Base-by-base conservation (phyloP, 1,140 invertebrate species). In the Cryptotermes secundus region DNA sequence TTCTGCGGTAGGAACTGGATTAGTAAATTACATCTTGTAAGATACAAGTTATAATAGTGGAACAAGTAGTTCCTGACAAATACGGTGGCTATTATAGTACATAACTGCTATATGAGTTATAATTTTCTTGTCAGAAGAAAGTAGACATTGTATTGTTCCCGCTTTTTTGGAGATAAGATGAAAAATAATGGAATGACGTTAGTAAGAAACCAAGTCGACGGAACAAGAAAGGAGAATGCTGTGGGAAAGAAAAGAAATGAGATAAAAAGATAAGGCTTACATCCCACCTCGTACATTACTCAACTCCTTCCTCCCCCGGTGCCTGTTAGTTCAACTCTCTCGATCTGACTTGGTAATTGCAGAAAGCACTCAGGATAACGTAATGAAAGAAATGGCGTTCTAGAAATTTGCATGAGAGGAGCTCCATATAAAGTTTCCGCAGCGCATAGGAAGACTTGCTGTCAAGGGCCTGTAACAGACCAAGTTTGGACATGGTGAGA, bases 321-420 rank as follows among this genome's bases (percentile, higher is more conserved):
- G n/a, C n/a, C n/a, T 72, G 59, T 31, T 72, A 16, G 59, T 72
- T 72, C 59, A 72, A n/a, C 26, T 16, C 59, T 31, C 26, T 72
- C 59, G 59, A 72, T 72, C 59, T 72, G 59, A 72, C 59, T 72
- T 72, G 59, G 59, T 72, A 72, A 72, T 72, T 72, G 59, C 59
- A 72, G 59, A 72, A 72, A 72, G 59, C 59, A 72, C 59, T 72
- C 59, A 72, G 59, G 26, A 31, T 26, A 26, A 72, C 59, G 59
- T 31, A 72, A 72, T 72, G 59, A 72, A 72, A 72, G 59, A 72
- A 72, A 4, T 72, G 59, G 59, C 59, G 59, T 16, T 7, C 59
- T 26, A 72, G 59, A 72, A 72, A 72, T 72, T 72, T 72, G 59
- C 59, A 72, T 72, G 26, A 72, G n/a, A 31, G 59, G 59, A 72